Conservation (phyloP, 2,113 vertebrate genomes). For the Mohoua ochrocephala region DNA sequence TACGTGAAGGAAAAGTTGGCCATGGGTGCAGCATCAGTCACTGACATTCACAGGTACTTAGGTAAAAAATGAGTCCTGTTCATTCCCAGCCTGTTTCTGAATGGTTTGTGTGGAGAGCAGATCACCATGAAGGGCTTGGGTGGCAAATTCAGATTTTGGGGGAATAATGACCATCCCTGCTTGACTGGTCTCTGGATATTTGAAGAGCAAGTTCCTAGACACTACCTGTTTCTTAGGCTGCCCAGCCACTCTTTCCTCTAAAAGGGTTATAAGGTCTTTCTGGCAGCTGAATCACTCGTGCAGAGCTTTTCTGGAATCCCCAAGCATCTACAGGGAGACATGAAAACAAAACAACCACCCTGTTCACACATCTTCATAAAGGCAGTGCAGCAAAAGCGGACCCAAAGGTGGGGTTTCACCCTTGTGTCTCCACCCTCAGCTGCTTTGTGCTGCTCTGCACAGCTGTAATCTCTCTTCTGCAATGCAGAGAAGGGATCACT, state of each 20-base stretch:
- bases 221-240: background rate
- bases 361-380: background rate
- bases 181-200: background rate
- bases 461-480: background rate
- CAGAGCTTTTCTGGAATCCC: background rate
- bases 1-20: background rate
- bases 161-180: background rate
- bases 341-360: background rate
- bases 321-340: background rate
- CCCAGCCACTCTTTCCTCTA: background rate
- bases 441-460: background rate
- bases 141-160: background rate
- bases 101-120: background rate
- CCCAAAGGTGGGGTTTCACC: rapidly evolving
- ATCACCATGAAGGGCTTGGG: background rate
- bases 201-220: background rate
- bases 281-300: background rate
- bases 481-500: background rate
- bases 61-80: background rate
- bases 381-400: background rate
- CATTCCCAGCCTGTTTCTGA: background rate
- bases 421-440: background rate
- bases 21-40: background rate
- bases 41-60: background rate
- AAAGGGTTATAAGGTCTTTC: background rate